These are phyloP conservation scores for Diarsia rubi DNA, from an alignment of 2,888 invertebrate species.

Conservation along the genomic window DNA sequence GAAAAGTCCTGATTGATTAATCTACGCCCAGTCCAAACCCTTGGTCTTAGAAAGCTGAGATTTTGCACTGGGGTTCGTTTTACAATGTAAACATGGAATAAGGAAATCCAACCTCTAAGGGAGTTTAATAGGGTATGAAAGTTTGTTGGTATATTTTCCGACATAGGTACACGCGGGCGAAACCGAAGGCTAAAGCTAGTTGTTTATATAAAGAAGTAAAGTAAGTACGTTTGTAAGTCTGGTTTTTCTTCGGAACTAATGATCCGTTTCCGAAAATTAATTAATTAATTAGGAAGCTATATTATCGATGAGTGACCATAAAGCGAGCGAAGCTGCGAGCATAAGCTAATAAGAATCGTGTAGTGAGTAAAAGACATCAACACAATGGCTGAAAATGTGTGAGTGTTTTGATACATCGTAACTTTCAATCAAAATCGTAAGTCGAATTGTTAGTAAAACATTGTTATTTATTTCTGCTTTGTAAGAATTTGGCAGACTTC, in stretches of 20 bases:
- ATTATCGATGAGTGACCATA: background rate
- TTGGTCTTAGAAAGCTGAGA: no score
- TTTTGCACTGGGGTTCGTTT: no score
- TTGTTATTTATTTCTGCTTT: background rate
- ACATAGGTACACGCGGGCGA: no score
- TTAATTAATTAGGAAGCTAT: background rate
- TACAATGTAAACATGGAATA: no score
- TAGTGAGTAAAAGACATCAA: background rate
- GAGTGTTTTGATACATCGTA: background rate
- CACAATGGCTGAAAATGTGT: background rate
- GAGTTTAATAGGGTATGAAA: no score
- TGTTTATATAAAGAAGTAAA: background rate
- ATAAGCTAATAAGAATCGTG: background rate
- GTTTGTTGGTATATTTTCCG: no score
- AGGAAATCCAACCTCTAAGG: no score
- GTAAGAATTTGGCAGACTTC: slow-evolving; percentile 16
- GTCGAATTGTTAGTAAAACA: background rate
- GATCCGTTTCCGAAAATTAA: background rate
- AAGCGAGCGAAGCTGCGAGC: background rate
- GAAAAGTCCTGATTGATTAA: no score
- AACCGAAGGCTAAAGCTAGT: no score
- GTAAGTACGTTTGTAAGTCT: background rate
- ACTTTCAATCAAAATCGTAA: background rate
- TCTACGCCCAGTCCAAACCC: no score
- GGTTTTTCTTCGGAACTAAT: background rate